Percentiles rank a stretch among this genome's conserved stretches.
phyloP scores from a whole-genome alignment of 2,797 vertebrate species.

The Lacerta bilineata region DNA sequence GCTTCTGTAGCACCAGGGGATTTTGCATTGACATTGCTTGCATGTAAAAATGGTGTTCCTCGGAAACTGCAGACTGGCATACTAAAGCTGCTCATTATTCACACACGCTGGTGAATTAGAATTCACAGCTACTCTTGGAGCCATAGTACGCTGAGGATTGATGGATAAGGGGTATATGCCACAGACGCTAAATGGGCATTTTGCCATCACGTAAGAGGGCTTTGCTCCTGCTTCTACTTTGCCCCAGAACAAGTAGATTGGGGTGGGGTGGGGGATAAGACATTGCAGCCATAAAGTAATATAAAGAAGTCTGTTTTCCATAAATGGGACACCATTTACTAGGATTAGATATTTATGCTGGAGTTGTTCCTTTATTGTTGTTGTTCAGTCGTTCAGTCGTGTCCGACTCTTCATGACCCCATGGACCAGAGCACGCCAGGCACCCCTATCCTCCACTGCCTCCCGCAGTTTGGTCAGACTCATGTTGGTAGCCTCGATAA shows the following conservation, averaged over 20 bases:
- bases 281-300: background rate
- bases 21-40: slow-evolving; percentile 70
- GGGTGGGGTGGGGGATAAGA: background rate
- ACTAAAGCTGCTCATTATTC: slow-evolving; percentile 66
- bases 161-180: slow-evolving; percentile 29
- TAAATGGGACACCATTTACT: background rate
- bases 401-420: too few species aligned
- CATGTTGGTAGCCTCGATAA: too few species aligned
- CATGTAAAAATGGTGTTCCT: slow-evolving; percentile 63
- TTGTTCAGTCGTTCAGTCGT: too few species aligned
- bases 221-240: background rate
- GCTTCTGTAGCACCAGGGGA: slow-evolving; percentile 70
- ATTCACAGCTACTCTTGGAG: slow-evolving; percentile 35
- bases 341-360: background rate
- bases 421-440: too few species aligned
- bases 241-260: background rate
- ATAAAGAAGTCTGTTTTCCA: background rate
- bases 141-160: slow-evolving; percentile 35
- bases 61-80: slow-evolving; percentile 62
- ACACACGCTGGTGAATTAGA: slow-evolving; percentile 49
- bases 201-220: background rate
- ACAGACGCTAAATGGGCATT: slow-evolving; percentile 36
- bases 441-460: too few species aligned
- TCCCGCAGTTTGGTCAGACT: too few species aligned
- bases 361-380: background rate